Percentiles rank a stretch among this genome's conserved stretches.
phyloP scores from a whole-genome alignment of 2,113 vertebrate species.

The Terrapene triunguis region DNA sequence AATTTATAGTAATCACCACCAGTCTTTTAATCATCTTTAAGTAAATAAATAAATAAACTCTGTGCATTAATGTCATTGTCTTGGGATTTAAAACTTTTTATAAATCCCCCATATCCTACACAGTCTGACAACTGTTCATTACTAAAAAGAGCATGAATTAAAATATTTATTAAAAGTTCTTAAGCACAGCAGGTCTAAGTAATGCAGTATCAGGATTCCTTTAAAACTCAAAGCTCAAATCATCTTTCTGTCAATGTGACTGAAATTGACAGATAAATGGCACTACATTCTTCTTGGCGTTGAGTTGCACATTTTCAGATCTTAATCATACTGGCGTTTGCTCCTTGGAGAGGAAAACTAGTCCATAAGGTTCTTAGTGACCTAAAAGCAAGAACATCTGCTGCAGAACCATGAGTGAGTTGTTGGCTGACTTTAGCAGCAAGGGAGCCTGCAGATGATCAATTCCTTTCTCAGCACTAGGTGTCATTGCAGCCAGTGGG shows the following conservation, averaged over 20 bases:
- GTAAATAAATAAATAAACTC: neutral
- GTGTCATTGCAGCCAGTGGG: neutral
- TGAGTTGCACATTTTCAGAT: conserved; percentile 10
- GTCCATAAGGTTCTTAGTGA: neutral
- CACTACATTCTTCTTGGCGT: neutral
- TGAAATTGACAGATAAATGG: neutral
- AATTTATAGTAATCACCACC: neutral
- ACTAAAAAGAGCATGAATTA: neutral
- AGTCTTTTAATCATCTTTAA: neutral
- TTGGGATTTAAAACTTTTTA: neutral
- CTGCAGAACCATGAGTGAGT: neutral
- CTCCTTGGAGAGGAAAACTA: conserved; percentile 27
- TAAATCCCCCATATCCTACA: neutral
- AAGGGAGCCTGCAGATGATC: neutral
- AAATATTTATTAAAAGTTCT: conserved; percentile 32
- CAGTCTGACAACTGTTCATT: neutral
- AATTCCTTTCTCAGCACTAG: neutral
- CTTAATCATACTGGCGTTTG: neutral
- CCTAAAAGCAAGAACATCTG: conserved; percentile 41
- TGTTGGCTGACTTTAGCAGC: neutral
- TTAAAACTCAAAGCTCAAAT: neutral
- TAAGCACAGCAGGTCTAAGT: neutral
- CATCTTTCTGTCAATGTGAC: neutral
- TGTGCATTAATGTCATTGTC: neutral
- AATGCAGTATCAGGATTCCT: neutral